These are phyloP conservation scores for Oreochromis tanganicae DNA, from an alignment of 2,113 vertebrate genomes.

Conservation along the genomic window DNA sequence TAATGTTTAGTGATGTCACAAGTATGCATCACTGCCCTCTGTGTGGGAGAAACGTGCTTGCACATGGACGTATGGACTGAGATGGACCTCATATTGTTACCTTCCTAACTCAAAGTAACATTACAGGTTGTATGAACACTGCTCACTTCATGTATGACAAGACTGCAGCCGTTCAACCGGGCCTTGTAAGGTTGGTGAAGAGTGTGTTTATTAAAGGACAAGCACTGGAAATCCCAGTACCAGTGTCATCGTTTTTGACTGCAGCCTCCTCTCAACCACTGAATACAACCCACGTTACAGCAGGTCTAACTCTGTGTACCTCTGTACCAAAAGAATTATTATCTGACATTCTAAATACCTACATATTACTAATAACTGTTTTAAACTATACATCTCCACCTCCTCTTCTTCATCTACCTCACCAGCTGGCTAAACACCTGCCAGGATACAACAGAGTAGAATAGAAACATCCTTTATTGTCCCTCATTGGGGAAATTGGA, in stretches of 20 bases:
- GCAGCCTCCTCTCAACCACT: background rate
- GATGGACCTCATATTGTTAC: background rate
- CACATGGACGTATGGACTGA: background rate
- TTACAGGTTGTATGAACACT: background rate
- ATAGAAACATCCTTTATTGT: background rate
- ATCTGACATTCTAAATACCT: background rate
- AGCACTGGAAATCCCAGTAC: background rate
- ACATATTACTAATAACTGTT: background rate
- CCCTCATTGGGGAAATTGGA: background rate
- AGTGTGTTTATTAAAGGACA: background rate
- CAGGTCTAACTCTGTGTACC: background rate
- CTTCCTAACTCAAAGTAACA: background rate
- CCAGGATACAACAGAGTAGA: background rate
- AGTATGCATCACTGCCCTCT: background rate
- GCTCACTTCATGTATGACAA: background rate
- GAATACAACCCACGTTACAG: background rate
- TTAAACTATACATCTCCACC: background rate
- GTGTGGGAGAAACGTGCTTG: background rate
- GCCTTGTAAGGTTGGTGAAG: background rate
- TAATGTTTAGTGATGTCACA: background rate
- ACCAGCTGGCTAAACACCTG: background rate
- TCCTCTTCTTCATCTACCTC: background rate
- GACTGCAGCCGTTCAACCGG: background rate
- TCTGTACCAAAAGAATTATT: background rate
- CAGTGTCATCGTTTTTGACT: background rate